Evolutionary conservation across 2,888 invertebrate genomes (phyloP).

Genomic region (Apodemia duryi): DNA sequence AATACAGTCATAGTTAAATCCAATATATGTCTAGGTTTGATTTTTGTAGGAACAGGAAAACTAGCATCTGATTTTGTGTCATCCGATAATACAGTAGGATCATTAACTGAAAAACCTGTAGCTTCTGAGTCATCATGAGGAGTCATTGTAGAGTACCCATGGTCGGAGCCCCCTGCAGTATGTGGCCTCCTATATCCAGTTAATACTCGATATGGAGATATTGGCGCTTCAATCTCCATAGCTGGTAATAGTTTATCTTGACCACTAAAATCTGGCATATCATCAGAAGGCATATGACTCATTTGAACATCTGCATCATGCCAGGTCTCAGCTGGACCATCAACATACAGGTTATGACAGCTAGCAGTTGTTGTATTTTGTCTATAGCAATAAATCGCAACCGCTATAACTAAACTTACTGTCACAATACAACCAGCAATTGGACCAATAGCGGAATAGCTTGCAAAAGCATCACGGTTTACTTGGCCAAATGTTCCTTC

Average conservation of each 20-base stretch:
- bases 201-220: constrained; percentile 93
- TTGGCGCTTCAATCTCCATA: constrained; percentile 82
- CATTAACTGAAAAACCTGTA: constrained; percentile 85
- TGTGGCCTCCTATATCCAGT: constrained; percentile 88
- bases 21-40: constrained; percentile 9
- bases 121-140: constrained; percentile 94
- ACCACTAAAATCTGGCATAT: constrained; percentile 81
- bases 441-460: constrained; percentile 89
- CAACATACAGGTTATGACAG: constrained; percentile 72
- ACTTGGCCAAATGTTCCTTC: constrained; percentile 81
- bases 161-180: constrained; percentile 91
- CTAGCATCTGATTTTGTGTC: constrained; percentile 57
- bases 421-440: constrained; percentile 92
- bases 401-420: constrained; percentile 87
- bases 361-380: constrained; percentile 79
- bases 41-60: constrained; percentile 15
- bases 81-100: constrained; percentile 78
- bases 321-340: constrained; percentile 74
- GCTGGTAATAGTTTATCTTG: constrained; percentile 83
- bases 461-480: constrained; percentile 66
- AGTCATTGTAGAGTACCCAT: constrained; percentile 97
- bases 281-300: constrained; percentile 86
- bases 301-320: constrained; percentile 82
- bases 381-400: constrained; percentile 91
- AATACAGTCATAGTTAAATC: constrained; percentile 70